These are phyloP conservation scores for Drosophila lacertosa DNA, from an alignment of 1,140 invertebrate genomes.

Conservation along the genomic window DNA sequence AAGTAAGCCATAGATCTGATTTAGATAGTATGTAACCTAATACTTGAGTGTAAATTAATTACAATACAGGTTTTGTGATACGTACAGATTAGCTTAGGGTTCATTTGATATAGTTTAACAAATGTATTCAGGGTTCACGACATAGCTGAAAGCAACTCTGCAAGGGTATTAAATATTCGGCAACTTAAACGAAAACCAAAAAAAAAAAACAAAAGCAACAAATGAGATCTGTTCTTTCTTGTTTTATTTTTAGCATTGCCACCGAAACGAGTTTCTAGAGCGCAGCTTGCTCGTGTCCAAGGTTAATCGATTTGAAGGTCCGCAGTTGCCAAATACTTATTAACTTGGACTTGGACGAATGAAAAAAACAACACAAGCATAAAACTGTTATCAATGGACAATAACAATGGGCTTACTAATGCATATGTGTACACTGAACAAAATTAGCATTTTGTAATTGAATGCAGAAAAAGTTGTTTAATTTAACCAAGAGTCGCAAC, in stretches of 20 bases:
- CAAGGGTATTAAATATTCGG: slow-evolving; percentile 1
- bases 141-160: not conserved
- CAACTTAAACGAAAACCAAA: no score
- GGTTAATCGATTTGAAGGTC: slow-evolving; percentile 26
- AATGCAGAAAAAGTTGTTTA: no score
- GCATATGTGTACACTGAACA: not conserved
- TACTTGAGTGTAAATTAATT: no score
- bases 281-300: slow-evolving; percentile 15
- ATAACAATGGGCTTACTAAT: not conserved
- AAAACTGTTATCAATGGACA: slow-evolving; percentile 11
- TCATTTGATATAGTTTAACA: no score
- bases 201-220: no score
- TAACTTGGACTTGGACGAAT: not conserved
- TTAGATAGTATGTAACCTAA: not conserved
- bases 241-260: slow-evolving; percentile 15
- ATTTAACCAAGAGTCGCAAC: no score
- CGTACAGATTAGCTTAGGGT: no score
- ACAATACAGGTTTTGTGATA: not conserved
- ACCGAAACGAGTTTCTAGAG: slow-evolving; percentile 20
- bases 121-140: no score
- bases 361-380: not conserved
- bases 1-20: not conserved
- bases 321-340: slow-evolving; percentile 22
- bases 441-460: not conserved
- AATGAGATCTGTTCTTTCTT: slow-evolving; percentile 3